Conservation (phyloP, 2,888 invertebrate genomes). For the Sturmia bella region DNA sequence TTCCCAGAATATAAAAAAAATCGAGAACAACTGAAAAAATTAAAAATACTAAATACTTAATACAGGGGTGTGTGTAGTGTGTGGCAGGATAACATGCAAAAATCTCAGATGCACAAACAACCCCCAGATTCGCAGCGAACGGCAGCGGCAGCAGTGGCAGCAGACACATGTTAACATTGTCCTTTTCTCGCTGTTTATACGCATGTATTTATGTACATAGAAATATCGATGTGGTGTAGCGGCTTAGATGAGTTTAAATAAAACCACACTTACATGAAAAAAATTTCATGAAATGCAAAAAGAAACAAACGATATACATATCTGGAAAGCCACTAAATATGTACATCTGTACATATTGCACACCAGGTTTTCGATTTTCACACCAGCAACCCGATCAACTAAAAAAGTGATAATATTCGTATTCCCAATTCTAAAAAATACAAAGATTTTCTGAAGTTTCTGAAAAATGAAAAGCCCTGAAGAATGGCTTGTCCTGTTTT, state of each 20-base stretch:
- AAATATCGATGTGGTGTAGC: not conserved
- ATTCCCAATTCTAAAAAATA: too few species aligned
- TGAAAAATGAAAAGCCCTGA: too few species aligned
- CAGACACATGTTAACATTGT: conserved; percentile 57
- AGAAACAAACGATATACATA: too few species aligned
- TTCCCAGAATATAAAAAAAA: conserved; percentile 7
- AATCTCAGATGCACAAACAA: conserved; percentile 69
- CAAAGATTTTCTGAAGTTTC: too few species aligned
- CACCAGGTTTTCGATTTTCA: too few species aligned
- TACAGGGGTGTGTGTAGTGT: conserved; percentile 16
- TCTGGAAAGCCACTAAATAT: too few species aligned
- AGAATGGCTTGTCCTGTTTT: too few species aligned
- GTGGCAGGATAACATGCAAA: conserved; percentile 64
- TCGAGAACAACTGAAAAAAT: conserved; percentile 17
- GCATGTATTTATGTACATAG: not conserved
- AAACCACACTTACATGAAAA: conserved; percentile 39
- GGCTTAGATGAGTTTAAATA: conserved; percentile 20
- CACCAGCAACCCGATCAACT: too few species aligned
- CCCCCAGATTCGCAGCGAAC: conserved; percentile 47
- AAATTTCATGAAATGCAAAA: too few species aligned
- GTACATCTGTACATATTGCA: too few species aligned
- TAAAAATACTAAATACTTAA: conserved; percentile 29
- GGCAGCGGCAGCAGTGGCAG: conserved; percentile 58
- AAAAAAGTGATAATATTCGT: too few species aligned
- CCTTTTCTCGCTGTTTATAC: not conserved